These are phyloP conservation scores for Tetragnatha montana DNA, from an alignment of 2,888 invertebrate species.

Conservation along the genomic window DNA sequence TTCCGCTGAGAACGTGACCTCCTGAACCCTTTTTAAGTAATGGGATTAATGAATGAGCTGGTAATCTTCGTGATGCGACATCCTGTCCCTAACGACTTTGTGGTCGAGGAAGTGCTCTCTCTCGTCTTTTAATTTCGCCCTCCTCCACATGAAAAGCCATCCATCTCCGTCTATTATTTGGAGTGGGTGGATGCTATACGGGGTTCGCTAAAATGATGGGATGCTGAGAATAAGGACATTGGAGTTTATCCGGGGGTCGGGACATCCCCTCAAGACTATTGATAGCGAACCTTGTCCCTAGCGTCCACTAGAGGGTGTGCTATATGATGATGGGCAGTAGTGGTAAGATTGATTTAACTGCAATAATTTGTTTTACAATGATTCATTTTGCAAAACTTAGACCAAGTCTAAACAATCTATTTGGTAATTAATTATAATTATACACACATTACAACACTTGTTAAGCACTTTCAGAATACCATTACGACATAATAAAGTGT, in stretches of 20 bases:
- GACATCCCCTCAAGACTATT: background rate
- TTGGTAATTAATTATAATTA: too few relatives aligned
- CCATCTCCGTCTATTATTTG: too few relatives aligned
- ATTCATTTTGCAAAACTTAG: too few relatives aligned
- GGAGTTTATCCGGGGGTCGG: background rate
- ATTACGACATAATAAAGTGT: too few relatives aligned
- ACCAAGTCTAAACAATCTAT: too few relatives aligned
- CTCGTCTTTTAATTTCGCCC: constrained; percentile 58
- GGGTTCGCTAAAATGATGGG: background rate
- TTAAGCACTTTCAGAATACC: too few relatives aligned
- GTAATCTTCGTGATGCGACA: constrained; percentile 49
- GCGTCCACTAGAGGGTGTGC: constrained; percentile 9
- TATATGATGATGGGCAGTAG: too few relatives aligned
- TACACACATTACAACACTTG: too few relatives aligned
- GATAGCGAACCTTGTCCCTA: background rate
- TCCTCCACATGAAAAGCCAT: constrained; percentile 46
- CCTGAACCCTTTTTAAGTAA: constrained; percentile 65
- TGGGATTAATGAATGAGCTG: constrained; percentile 60
- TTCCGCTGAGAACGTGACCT: constrained; percentile 69
- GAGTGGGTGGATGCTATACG: too few relatives aligned
- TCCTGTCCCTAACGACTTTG: constrained; percentile 69
- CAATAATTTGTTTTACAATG: too few relatives aligned
- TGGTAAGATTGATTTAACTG: constrained; percentile 9
- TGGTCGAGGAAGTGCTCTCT: constrained; percentile 61
- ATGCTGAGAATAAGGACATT: background rate